Base-by-base conservation (phyloP, 2,888 invertebrate species). In the Octodonta nipae region DNA sequence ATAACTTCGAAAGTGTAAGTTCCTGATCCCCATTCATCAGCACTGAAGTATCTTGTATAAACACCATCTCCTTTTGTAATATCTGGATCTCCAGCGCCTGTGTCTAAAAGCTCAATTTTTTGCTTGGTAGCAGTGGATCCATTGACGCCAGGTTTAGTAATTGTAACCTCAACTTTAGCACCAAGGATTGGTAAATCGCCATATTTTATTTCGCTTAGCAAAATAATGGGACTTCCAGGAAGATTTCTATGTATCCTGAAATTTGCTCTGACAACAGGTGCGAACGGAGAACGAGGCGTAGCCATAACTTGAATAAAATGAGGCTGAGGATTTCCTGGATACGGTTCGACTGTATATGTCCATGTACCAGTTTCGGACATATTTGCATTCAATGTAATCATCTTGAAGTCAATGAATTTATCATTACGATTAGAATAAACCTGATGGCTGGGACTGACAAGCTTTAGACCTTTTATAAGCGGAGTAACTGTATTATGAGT, bases 1-100 rank as follows among this genome's bases (percentile, higher is more conserved):
- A 54, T 55, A 6, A 67, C 61, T 45, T 68, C 64, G 41, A 70
- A 67, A 3, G 61, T 66, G 46, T 69, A 70, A 17, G 60, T 48
- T 10, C 70, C 69, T 2, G 63, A 55, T 17, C 64, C 64, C 28
- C 60, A 58, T 13, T 56, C 55, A 4, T 59, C 58, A n/a, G 68
- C 65, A 38, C 61, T 66, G 42, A 72, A 70, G 50, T 73, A 75
- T 26, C 73, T 63, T 1, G 75, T 70, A 49, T 78, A 78, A 7
- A 77, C 64, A 1, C 78, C 77, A 54, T 78, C 78, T 1, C 70
- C 70, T 51, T 64, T 66, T 13, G 68, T 68, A 14, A 75, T 64
- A 52, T 78, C 78, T 1, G 75, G 73, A 57, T 75, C 75, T 38
- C 73, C 73, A 43, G 67, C 65, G 6, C 75, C 75, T 26, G 67